phyloP scores from a whole-genome alignment of 2,888 invertebrate species.

The Elegia similella region DNA sequence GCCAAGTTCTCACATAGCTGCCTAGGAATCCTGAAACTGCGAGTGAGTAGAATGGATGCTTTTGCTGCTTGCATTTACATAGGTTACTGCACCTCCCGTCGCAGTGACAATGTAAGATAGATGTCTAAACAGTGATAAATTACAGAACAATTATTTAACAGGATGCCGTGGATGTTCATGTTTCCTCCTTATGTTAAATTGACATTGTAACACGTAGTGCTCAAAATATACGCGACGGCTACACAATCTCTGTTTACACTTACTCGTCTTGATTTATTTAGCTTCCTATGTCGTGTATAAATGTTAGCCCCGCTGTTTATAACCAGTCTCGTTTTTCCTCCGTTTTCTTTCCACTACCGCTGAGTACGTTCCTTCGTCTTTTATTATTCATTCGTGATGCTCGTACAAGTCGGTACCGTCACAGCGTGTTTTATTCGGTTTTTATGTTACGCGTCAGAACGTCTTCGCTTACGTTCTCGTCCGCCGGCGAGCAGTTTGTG shows the following conservation, averaged over 20 bases:
- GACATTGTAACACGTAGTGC: slow-evolving; percentile 2
- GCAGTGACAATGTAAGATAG: slow-evolving; percentile 35
- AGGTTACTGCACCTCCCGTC: slow-evolving; percentile 53
- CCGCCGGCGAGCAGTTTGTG: slow-evolving; percentile 29
- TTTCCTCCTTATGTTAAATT: slow-evolving; percentile 14
- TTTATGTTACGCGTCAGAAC: slow-evolving; percentile 25
- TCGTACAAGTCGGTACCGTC: slow-evolving; percentile 6
- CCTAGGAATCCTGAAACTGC: slow-evolving; percentile 63
- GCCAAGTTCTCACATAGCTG: slow-evolving; percentile 66
- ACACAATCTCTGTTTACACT: slow-evolving; percentile 1
- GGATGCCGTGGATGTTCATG: slow-evolving; percentile 5
- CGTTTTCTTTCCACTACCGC: slow-evolving; percentile 4
- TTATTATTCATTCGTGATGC: slow-evolving; percentile 12
- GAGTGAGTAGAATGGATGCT: slow-evolving; percentile 57
- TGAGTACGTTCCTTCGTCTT: slow-evolving; percentile 3
- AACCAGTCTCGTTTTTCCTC: slow-evolving; percentile 11
- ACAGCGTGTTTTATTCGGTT: slow-evolving; percentile 19
- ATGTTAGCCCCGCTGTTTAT: slow-evolving; percentile 9
- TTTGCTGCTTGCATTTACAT: slow-evolving; percentile 64
- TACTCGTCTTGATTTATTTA: slow-evolving; percentile 5
- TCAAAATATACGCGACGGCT: slow-evolving; percentile 7
- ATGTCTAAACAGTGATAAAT: slow-evolving; percentile 16
- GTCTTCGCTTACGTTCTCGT: slow-evolving; percentile 24
- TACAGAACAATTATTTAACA: slow-evolving; percentile 17
- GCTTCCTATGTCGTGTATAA: slow-evolving; percentile 6